Evolutionary conservation across 2,888 invertebrate species (phyloP), one percentile per base, ranked within the genome.

Genomic region (Leucophenga maculata): DNA sequence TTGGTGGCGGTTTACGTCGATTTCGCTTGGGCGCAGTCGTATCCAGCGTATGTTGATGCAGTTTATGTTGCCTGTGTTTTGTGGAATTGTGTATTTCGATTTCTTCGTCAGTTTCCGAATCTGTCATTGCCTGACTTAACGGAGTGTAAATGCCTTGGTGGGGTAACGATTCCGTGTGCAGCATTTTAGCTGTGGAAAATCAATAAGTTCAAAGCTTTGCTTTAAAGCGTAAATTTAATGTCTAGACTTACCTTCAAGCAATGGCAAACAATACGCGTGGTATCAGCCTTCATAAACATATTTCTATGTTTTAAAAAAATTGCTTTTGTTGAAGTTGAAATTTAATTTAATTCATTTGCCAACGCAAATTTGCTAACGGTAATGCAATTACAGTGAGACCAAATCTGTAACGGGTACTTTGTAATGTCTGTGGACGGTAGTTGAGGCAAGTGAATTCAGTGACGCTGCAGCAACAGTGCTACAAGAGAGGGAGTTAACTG

Each of bases 51-150:
- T 81, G 79, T 60, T 79, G 76, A 72, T 64, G 67, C 4, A 67
- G 72, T 26, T 67, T 67, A 11, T 64, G 70, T 50, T 67, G 60
- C n/a, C 67, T 57, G 13, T 60, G 65, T 16, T 82, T 82, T 66
- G 60, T 78, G 14, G 76, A 72, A 75, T 84, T 82, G 48, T 82
- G 81, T 59, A 82, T 82, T 65, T 83, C 83, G 39, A 83, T 81
- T 80, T 94, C 94, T 81, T 93, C 94, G 81, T 94, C 94, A 0
- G 94, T 94, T 80, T 94, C 93, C 0, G 94, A 93, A 87, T 94
- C 94, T 69, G 94, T 92, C 78, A 94, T 90, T 75, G 92, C 92
- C 89, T 94, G 94, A 74, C 94, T 94, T 82, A 95, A 88, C 69
- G 94, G 94, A 80, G 94, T 91, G 86, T 95, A 95, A 80, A 91